Percentiles rank a stretch among this genome's conserved stretches.
Conservation (phyloP, 2,888 invertebrate genomes). For the Eumacrocentrus americanus region DNA sequence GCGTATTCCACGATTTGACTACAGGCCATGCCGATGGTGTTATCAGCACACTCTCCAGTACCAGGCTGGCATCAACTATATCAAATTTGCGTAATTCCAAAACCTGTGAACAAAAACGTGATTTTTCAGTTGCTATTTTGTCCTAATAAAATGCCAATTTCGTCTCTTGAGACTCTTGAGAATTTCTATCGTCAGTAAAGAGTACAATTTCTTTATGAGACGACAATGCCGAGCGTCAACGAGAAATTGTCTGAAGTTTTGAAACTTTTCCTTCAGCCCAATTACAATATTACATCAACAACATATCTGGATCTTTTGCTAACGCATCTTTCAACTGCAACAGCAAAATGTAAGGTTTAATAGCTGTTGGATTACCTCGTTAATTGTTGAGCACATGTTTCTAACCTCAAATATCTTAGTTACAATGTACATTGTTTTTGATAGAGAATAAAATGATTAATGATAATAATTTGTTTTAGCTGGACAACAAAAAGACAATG, state of each 20-base stretch:
- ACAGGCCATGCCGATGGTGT: too few relatives aligned
- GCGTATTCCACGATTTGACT: too few relatives aligned
- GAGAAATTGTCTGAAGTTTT: slow-evolving; percentile 67
- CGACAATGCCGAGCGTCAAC: slow-evolving; percentile 47
- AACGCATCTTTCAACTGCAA: slow-evolving; percentile 48
- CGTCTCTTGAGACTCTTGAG: not conserved
- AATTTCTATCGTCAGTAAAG: not conserved
- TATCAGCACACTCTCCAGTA: not conserved
- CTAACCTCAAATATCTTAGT: slow-evolving; percentile 18
- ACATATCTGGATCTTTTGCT: slow-evolving; percentile 56
- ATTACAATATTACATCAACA: slow-evolving; percentile 64
- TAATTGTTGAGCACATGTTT: not conserved
- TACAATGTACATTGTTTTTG: not conserved
- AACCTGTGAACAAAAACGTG: not conserved
- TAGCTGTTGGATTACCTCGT: not conserved
- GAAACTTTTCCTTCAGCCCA: slow-evolving; percentile 66
- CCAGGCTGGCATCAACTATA: not conserved
- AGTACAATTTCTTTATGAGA: not conserved
- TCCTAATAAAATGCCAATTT: not conserved
- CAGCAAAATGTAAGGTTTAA: slow-evolving; percentile 44
- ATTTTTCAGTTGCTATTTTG: not conserved
- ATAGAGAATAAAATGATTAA: too few relatives aligned
- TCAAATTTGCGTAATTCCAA: not conserved
- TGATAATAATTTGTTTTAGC: slow-evolving; percentile 22
- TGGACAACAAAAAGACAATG: slow-evolving; percentile 36